These are phyloP conservation scores for Caenorhabditis imperialis DNA, from an alignment of 2,888 invertebrate genomes.

Conservation along the genomic window DNA sequence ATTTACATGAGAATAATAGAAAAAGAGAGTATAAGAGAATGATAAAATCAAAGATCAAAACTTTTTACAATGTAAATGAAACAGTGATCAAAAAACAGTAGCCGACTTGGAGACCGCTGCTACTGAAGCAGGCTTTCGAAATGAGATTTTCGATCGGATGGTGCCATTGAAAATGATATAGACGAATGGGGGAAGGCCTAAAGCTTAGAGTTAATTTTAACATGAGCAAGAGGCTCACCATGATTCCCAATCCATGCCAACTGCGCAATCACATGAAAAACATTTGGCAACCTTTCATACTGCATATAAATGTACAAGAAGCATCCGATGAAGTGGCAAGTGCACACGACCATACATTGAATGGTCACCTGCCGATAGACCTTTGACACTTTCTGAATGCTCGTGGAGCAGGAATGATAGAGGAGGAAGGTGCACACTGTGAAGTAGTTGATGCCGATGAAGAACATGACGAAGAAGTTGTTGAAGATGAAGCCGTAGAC, in stretches of 20 bases:
- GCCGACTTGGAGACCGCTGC: no score
- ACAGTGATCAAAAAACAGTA: no score
- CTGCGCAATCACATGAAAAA: conserved; percentile 29
- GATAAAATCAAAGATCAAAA: no score
- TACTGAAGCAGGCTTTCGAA: no score
- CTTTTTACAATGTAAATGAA: no score
- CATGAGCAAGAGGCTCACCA: conserved; percentile 8
- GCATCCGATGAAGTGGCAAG: conserved; percentile 48
- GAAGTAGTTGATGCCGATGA: conserved; percentile 30
- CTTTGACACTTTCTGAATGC: conserved; percentile 20
- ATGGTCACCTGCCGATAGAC: conserved; percentile 21
- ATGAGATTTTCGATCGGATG: conserved; percentile 17
- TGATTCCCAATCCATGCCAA: conserved; percentile 55
- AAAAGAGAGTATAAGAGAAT: no score
- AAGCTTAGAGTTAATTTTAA: not conserved
- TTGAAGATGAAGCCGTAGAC: conserved; percentile 37
- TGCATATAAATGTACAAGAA: conserved; percentile 50
- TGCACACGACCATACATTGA: conserved; percentile 25
- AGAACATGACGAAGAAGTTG: conserved; percentile 41
- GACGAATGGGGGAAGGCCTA: conserved; percentile 26
- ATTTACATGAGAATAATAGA: no score
- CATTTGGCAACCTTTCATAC: conserved; percentile 22
- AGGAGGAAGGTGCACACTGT: conserved; percentile 30
- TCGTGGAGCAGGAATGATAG: conserved; percentile 27
- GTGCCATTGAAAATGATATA: conserved; percentile 21